Conservation (phyloP, 37 sponge, comb jelly and placozoan species). For the Axinella damicornis region DNA sequence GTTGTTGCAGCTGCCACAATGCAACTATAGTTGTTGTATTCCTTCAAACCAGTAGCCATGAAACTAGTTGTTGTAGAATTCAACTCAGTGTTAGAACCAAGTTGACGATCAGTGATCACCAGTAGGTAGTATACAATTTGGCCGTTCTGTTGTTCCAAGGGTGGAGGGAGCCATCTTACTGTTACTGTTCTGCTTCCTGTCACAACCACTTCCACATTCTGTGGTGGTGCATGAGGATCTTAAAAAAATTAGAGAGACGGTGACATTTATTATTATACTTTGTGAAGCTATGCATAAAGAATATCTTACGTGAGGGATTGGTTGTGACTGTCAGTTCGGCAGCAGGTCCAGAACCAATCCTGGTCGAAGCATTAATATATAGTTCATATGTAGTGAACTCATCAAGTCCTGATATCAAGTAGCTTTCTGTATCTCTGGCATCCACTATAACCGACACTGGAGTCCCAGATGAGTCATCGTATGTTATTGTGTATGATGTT, state of each 20-base stretch:
- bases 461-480: constrained; percentile 24
- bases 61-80: neutral
- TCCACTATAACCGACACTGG: constrained; percentile 1
- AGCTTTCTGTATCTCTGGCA: constrained; percentile 1
- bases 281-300: too few relatives aligned
- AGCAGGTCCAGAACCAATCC: too few relatives aligned
- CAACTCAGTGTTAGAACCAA: neutral
- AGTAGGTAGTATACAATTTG: constrained; percentile 11
- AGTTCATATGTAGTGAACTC: too few relatives aligned
- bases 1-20: constrained; percentile 12
- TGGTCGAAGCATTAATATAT: too few relatives aligned
- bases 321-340: too few relatives aligned
- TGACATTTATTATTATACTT: too few relatives aligned
- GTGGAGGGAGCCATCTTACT: constrained; percentile 28
- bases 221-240: constrained; percentile 14
- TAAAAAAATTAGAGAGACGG: neutral
- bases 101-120: neutral
- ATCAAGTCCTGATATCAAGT: neutral
- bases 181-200: constrained; percentile 8
- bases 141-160: constrained; percentile 16
- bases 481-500: too few relatives aligned
- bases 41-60: neutral
- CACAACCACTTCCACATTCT: neutral
- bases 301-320: too few relatives aligned
- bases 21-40: constrained; percentile 8